Evolutionary conservation across 2,797 vertebrate species (phyloP).

Genomic region (Periophthalmus magnuspinnatus): DNA sequence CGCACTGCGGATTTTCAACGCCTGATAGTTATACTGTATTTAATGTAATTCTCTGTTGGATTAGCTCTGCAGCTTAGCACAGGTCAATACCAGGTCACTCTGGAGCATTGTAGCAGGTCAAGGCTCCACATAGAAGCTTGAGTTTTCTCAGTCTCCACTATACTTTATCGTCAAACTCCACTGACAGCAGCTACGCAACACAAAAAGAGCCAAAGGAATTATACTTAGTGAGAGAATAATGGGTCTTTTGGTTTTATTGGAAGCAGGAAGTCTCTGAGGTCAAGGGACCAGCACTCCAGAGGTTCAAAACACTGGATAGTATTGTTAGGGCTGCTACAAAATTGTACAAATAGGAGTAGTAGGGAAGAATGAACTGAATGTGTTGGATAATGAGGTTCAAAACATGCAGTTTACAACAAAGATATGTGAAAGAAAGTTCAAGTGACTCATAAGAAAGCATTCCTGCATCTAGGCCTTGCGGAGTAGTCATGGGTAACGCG

Average conservation of each 20-base stretch:
- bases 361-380: constrained; percentile 33
- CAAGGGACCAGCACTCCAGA: constrained; percentile 44
- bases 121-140: constrained; percentile 15
- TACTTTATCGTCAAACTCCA: constrained; percentile 28
- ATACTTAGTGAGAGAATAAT: constrained; percentile 29
- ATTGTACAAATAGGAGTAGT: constrained; percentile 40
- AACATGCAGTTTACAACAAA: constrained; percentile 22
- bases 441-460: constrained; percentile 27
- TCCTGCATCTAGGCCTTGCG: not conserved
- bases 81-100: constrained; percentile 37
- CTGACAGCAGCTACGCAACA: not conserved
- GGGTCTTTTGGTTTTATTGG: constrained; percentile 41
- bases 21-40: constrained; percentile 37
- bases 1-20: constrained; percentile 26
- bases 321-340: constrained; percentile 41
- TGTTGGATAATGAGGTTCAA: constrained; percentile 44
- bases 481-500: not conserved
- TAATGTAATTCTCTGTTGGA: constrained; percentile 41
- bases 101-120: constrained; percentile 28
- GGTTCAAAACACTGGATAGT: constrained; percentile 42
- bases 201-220: constrained; percentile 11
- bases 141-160: constrained; percentile 14
- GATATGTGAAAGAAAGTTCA: constrained; percentile 28
- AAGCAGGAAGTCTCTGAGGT: constrained; percentile 45
- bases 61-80: constrained; percentile 33